A percentile compares a stretch with the other conserved stretches of the same genome.
Evolutionary conservation across 2,113 vertebrate genomes (phyloP).

Genomic region (Hiodon alosoides): DNA sequence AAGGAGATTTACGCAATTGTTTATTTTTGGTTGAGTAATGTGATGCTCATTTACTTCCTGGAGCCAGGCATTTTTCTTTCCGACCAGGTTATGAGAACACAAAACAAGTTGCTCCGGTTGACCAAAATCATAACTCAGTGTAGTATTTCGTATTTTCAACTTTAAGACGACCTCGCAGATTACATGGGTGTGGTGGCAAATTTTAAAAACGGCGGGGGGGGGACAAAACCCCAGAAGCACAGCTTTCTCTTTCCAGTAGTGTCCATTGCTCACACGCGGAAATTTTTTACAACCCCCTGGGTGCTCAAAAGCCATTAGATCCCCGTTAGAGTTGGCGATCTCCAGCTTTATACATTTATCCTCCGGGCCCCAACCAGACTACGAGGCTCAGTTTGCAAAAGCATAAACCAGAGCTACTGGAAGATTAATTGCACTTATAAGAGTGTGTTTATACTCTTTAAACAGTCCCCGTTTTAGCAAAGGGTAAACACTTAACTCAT

Average conservation of each 20-base stretch:
- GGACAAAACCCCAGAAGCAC: neutral
- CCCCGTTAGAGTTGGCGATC: neutral
- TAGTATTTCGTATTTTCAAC: neutral
- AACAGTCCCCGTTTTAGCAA: conserved; percentile 16
- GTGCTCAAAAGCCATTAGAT: conserved; percentile 19
- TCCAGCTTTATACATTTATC: neutral
- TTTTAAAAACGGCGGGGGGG: neutral
- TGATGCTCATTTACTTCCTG: too few species aligned
- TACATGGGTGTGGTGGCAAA: neutral
- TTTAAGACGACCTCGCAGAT: neutral
- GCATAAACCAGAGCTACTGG: conserved; percentile 11
- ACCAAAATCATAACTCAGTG: neutral
- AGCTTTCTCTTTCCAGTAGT: neutral
- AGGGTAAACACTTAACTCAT: conserved; percentile 24
- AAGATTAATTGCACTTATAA: conserved; percentile 31
- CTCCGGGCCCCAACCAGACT: neutral
- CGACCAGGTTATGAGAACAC: neutral
- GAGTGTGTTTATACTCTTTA: conserved; percentile 22
- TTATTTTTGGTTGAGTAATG: too few species aligned
- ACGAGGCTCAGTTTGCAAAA: conserved; percentile 18
- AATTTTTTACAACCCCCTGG: neutral
- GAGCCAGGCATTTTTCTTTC: too few species aligned
- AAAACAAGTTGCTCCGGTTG: neutral
- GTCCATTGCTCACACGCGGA: neutral
- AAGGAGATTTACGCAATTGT: neutral